Conservation (phyloP, 1,140 invertebrate species). For the Drosophila murphyi region DNA sequence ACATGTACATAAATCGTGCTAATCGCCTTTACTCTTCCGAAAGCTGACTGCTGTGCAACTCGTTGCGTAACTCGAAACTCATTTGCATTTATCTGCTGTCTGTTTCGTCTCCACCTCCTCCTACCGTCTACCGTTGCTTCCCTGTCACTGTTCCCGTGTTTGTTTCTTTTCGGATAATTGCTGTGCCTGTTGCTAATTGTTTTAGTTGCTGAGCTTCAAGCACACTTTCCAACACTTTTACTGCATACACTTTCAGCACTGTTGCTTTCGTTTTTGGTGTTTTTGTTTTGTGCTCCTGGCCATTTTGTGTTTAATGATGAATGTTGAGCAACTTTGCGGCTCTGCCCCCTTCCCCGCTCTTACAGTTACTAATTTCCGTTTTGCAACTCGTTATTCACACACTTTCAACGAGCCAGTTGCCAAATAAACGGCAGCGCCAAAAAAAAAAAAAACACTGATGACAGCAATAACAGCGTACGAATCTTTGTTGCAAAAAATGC, state of each 20-base stretch:
- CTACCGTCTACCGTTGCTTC: background rate
- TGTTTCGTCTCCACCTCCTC: constrained; percentile 26
- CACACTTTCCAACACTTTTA: constrained; percentile 56
- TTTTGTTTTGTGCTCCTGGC: constrained; percentile 42
- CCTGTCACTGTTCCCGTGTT: background rate
- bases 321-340: constrained; percentile 33
- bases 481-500: constrained; percentile 41
- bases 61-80: constrained; percentile 24
- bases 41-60: constrained; percentile 65
- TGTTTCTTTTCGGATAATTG: constrained; percentile 54
- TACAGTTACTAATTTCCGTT: constrained; percentile 63
- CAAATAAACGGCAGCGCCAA: constrained; percentile 71
- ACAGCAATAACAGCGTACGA: constrained; percentile 37
- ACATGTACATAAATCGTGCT: constrained; percentile 59
- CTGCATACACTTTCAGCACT: constrained; percentile 45
- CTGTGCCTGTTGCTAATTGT: constrained; percentile 71
- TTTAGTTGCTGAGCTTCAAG: constrained; percentile 47
- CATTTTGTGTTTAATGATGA: constrained; percentile 50
- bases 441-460: constrained; percentile 50
- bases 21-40: constrained; percentile 68
- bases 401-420: constrained; percentile 33
- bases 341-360: constrained; percentile 25
- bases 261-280: constrained; percentile 16
- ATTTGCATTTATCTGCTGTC: constrained; percentile 63
- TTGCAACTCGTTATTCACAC: constrained; percentile 69